These are phyloP conservation scores for Stictonetta naevosa DNA, from an alignment of 2,113 vertebrate species.

Conservation along the genomic window DNA sequence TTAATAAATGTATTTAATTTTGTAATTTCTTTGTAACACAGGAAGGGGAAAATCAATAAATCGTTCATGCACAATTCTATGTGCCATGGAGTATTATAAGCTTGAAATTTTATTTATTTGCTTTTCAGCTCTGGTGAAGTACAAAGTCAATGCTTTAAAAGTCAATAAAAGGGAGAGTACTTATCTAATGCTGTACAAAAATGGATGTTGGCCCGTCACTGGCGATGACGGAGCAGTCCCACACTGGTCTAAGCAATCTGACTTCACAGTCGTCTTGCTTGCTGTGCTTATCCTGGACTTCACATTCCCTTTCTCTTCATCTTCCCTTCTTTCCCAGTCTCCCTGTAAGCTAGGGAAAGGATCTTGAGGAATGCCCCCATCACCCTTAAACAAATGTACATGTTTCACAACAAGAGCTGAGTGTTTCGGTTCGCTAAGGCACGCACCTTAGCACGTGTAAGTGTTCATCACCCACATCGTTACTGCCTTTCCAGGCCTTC, in stretches of 20 bases:
- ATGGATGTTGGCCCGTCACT: not conserved
- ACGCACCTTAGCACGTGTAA: too few relatives aligned
- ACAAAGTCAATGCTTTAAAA: not conserved
- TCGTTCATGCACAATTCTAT: not conserved
- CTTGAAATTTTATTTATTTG: not conserved
- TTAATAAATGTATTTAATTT: not conserved
- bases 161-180: not conserved
- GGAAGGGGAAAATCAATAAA: not conserved
- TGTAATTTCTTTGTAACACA: not conserved
- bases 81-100: not conserved
- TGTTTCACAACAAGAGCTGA: not conserved
- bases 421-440: not conserved
- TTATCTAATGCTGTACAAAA: not conserved
- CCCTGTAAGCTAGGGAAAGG: rapidly evolving
- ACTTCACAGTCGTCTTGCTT: too few relatives aligned
- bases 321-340: not conserved
- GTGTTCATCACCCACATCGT: too few relatives aligned
- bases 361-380: not conserved
- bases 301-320: not conserved
- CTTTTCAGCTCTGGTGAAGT: not conserved
- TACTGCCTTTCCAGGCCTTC: not conserved
- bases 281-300: not conserved
- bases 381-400: rapidly evolving
- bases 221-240: not conserved
- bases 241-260: rapidly evolving